Base-by-base conservation (phyloP, 2,113 vertebrate species). In the Tragelaphus imberbis region DNA sequence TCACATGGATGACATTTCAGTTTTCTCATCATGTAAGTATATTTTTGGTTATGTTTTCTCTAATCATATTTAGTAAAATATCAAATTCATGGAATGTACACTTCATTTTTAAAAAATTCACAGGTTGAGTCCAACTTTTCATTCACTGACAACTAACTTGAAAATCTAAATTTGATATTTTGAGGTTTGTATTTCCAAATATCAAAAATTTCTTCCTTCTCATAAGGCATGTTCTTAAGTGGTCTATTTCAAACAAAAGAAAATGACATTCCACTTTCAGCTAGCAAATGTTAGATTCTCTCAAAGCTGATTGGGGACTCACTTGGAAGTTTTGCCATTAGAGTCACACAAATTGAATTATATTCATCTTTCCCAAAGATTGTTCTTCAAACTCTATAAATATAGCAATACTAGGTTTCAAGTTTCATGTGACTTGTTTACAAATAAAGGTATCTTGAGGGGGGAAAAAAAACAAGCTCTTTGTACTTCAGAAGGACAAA, bases 361-460 rank as follows among this genome's bases (percentile, higher is more conserved):
- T 86, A 86, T 55, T 79, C 75, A 81, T 97, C 84, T 27, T 85
- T 88, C 44, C 12, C 27, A 84, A 65, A 30, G 19, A 82, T 53
- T 36, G 23, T 95, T 97, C 51, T 36, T 61, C 36, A 81, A 90
- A 96, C 71, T 98, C 97, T 81, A 93, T 95, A 98, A 97, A 97
- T 95, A 55, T 25, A 59, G 44, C 15, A 33, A 2, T 0, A 2
- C 33, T 85, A 30, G 30, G 79, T 97, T 97, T 91, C 95, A 68
- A 90, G 58, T 95, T 97, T 93, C 17, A 14, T 91, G 63, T 81
- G 86, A 81, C 84, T 96, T 75, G 4, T 95, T 97, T 94, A 93
- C 91, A 97, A 95, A 97, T 94, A 95, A 91, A 97, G 30, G 59
- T 93, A 91, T 95, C 93, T 95, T 77, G 95, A 92, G 87, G 91